A percentile compares a stretch with the other conserved stretches of the same genome.
These are phyloP conservation scores for Saturnia pavonia DNA, from an alignment of 2,888 invertebrate genomes.

Conservation along the genomic window DNA sequence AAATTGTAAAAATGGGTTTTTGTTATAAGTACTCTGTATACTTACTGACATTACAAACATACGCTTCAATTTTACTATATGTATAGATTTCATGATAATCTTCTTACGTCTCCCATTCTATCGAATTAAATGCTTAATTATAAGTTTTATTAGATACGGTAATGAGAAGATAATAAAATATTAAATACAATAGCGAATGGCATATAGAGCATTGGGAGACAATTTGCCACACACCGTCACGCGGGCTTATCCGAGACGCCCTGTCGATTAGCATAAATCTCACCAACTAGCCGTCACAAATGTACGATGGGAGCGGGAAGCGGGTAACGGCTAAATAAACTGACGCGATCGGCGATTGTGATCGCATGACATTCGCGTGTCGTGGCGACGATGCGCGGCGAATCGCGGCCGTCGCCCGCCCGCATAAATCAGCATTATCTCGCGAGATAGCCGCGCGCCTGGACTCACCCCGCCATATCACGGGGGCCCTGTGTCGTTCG, in stretches of 20 bases:
- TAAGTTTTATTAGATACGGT: slow-evolving; percentile 45
- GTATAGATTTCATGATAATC: background rate
- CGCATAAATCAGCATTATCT: slow-evolving; percentile 83
- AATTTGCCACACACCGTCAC: slow-evolving; percentile 78
- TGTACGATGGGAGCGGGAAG: slow-evolving; percentile 57
- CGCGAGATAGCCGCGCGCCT: slow-evolving; percentile 77
- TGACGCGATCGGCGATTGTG: slow-evolving; percentile 53
- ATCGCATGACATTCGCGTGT: slow-evolving; percentile 60
- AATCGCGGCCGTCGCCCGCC: slow-evolving; percentile 76
- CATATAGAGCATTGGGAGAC: slow-evolving; percentile 70
- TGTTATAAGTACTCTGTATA: too few species aligned
- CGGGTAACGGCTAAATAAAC: slow-evolving; percentile 57
- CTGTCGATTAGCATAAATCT: slow-evolving; percentile 81
- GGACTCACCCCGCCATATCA: slow-evolving; percentile 76
- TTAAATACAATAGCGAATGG: slow-evolving; percentile 52
- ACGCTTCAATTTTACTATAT: too few species aligned
- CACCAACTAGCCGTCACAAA: slow-evolving; percentile 79
- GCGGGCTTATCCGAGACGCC: slow-evolving; percentile 76
- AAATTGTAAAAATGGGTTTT: too few species aligned
- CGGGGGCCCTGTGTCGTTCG: slow-evolving; percentile 78
- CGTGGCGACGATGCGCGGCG: slow-evolving; percentile 72
- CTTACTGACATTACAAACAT: too few species aligned
- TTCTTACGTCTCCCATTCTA: background rate
- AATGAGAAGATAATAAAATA: slow-evolving; percentile 49
- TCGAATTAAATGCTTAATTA: background rate